Conservation (phyloP, 2,888 invertebrate species). For the Drosophila prostipennis region DNA sequence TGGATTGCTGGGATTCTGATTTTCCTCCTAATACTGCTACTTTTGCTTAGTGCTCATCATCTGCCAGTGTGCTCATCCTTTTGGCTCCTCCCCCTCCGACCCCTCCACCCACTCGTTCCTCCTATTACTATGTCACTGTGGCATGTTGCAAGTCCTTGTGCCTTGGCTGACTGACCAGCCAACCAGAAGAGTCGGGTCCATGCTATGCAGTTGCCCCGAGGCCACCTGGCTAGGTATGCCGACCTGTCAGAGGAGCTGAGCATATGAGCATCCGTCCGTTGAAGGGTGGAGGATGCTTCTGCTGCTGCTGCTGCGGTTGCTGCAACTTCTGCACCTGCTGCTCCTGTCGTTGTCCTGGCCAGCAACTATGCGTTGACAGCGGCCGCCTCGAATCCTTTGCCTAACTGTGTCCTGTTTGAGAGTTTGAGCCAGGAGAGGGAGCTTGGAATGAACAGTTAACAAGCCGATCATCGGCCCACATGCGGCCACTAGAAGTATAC, state of each 20-base stretch:
- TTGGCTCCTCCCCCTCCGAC: too few species aligned
- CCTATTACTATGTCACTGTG: conserved; percentile 8
- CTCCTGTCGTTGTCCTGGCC: conserved; percentile 6
- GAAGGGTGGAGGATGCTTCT: conserved; percentile 8
- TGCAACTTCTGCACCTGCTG: conserved; percentile 7
- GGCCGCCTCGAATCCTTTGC: conserved; percentile 25
- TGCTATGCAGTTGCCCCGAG: conserved; percentile 29
- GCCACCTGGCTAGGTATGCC: conserved; percentile 30
- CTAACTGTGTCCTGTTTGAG: conserved; percentile 15
- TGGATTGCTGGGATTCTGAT: conserved; percentile 22
- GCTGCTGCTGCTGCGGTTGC: conserved; percentile 15
- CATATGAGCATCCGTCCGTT: conserved; percentile 25
- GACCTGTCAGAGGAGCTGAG: conserved; percentile 26
- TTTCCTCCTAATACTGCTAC: conserved; percentile 33
- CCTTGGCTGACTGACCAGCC: conserved; percentile 13
- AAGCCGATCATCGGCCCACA: conserved; percentile 26
- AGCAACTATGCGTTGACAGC: conserved; percentile 34
- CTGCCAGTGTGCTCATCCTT: conserved; percentile 1
- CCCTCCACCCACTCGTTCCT: not conserved
- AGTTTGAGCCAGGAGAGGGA: not conserved
- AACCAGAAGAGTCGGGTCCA: conserved; percentile 27
- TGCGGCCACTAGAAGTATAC: not conserved
- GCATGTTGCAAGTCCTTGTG: conserved; percentile 19
- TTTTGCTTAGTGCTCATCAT: conserved; percentile 33
- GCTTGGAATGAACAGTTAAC: conserved; percentile 16